Evolutionary conservation across 2,888 invertebrate species (phyloP).

Genomic region (Andrena dorsata): DNA sequence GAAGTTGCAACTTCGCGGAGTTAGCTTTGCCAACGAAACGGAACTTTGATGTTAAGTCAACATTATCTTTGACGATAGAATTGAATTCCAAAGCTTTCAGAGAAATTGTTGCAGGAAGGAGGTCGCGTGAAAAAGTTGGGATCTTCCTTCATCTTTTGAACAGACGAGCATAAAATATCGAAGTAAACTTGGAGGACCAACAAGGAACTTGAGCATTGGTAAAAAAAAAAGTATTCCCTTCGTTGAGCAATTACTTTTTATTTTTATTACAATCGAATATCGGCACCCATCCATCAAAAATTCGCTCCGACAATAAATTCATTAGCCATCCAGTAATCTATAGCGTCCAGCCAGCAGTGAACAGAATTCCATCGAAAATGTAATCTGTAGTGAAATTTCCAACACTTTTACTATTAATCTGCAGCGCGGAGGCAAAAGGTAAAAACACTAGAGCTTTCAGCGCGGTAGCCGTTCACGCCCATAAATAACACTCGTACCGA

Average conservation of each 20-base stretch:
- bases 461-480: conserved; percentile 35
- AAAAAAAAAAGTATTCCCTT: background rate
- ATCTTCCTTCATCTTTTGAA: conserved; percentile 17
- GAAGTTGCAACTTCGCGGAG: background rate
- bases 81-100: conserved; percentile 31
- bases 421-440: conserved; percentile 7
- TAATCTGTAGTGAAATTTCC: background rate
- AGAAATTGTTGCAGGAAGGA: conserved; percentile 23
- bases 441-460: conserved; percentile 39
- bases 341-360: background rate
- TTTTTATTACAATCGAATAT: background rate
- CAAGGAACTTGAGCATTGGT: background rate
- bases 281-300: background rate
- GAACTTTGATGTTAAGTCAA: conserved; percentile 18
- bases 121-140: conserved; percentile 1
- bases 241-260: conserved; percentile 9
- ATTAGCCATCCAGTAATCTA: no score
- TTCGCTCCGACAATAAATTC: background rate
- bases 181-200: background rate
- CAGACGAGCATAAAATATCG: background rate
- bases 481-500: conserved; percentile 47
- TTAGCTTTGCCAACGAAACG: conserved; percentile 6
- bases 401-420: background rate
- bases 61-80: conserved; percentile 29
- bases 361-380: background rate